phyloP scores from a whole-genome alignment of 2,888 invertebrate genomes.

The Caenorhabditis becei region DNA sequence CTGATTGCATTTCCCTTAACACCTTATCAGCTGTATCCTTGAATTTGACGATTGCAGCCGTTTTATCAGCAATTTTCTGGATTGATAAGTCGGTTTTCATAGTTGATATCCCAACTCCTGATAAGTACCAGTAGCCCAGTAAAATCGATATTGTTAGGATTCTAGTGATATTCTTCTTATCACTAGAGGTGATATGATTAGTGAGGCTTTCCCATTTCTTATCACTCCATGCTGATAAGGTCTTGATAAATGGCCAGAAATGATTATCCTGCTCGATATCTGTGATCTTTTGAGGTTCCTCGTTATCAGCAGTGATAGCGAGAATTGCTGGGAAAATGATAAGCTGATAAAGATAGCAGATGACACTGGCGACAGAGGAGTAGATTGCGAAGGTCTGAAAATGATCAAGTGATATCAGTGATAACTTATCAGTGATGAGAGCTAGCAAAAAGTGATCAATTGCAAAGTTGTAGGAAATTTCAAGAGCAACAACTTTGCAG shows the following conservation, averaged over 20 bases:
- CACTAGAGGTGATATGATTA: constrained; percentile 46
- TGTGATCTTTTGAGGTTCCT: constrained; percentile 46
- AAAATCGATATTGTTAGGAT: constrained; percentile 57
- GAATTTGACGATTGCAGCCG: constrained; percentile 68
- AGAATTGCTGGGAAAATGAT: constrained; percentile 74
- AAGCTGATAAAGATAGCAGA: constrained; percentile 74
- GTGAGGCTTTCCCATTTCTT: constrained; percentile 64
- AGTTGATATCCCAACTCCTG: constrained; percentile 65
- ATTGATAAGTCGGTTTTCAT: constrained; percentile 72
- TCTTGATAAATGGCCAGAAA: constrained; percentile 29
- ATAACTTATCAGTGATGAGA: too few relatives aligned
- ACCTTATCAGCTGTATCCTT: constrained; percentile 65
- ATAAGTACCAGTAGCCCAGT: constrained; percentile 68
- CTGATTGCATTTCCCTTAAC: constrained; percentile 67
- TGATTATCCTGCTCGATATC: background rate
- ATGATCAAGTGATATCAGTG: too few relatives aligned
- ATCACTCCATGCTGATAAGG: constrained; percentile 51
- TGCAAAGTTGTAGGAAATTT: too few relatives aligned
- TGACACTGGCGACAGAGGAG: constrained; percentile 71
- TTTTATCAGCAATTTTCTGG: constrained; percentile 69
- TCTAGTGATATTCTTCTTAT: constrained; percentile 35
- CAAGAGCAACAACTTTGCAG: too few relatives aligned
- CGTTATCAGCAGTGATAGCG: constrained; percentile 68
- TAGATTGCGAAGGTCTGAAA: constrained; percentile 74
- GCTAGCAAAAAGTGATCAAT: background rate